Evolutionary conservation across 1,140 invertebrate species (phyloP).

Genomic region (Lysiphlebus fabarum): DNA sequence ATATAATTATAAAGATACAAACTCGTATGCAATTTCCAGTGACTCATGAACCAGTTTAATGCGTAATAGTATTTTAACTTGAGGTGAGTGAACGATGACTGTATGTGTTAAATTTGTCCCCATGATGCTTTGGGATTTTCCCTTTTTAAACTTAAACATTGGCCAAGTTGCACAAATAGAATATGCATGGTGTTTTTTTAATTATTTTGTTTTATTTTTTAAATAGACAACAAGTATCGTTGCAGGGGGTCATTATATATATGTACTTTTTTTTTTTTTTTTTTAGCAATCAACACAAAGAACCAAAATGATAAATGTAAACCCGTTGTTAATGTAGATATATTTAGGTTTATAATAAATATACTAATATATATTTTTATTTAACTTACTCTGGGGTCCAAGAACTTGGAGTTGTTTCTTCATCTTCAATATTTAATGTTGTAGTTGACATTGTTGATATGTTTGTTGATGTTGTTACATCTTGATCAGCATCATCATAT

Average conservation of each 20-base stretch:
- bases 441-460: conserved; percentile 5
- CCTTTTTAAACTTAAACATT: not conserved
- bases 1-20: conserved; percentile 22
- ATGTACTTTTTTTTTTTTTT: not conserved
- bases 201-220: too few species aligned
- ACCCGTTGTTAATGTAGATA: not conserved
- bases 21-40: conserved; percentile 17
- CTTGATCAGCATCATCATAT: conserved; percentile 21
- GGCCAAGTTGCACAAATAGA: conserved; percentile 6
- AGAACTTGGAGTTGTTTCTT: conserved; percentile 27
- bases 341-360: not conserved
- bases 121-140: conserved; percentile 6
- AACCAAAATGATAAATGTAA: not conserved
- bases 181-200: conserved; percentile 9
- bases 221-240: too few species aligned
- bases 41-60: conserved; percentile 25
- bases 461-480: conserved; percentile 14
- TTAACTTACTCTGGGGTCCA: conserved; percentile 29
- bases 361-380: not conserved
- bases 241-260: too few species aligned
- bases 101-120: conserved; percentile 15
- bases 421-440: conserved; percentile 20
- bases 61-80: conserved; percentile 19
- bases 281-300: not conserved
- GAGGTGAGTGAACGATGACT: conserved; percentile 17